phyloP scores from a whole-genome alignment of 2,797 vertebrate genomes.

The Diceros bicornis region DNA sequence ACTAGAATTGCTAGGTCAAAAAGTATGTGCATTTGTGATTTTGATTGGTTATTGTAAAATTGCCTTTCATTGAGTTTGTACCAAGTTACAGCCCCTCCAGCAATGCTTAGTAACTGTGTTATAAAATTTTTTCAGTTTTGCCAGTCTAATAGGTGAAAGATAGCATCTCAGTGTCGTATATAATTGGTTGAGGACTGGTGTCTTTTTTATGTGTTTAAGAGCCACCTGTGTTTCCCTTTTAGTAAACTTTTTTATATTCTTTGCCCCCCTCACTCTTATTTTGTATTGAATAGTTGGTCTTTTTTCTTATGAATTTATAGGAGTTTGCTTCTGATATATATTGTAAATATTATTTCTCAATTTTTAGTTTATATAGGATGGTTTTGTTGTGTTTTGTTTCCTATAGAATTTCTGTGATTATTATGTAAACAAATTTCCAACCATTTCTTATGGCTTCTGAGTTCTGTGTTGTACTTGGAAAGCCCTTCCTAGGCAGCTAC shows the following conservation, averaged over 20 bases:
- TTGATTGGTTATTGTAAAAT: constrained; percentile 31
- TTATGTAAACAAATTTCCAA: constrained; percentile 8
- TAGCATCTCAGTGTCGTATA: background rate
- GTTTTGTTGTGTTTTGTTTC: background rate
- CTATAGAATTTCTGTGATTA: background rate
- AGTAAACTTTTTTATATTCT: background rate
- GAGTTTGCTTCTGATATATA: background rate
- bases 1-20: background rate
- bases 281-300: background rate
- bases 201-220: background rate
- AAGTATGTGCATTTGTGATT: background rate
- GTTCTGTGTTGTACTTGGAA: background rate
- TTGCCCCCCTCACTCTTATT: background rate
- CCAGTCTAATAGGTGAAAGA: background rate
- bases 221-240: background rate
- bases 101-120: background rate
- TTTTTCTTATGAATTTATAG: background rate
- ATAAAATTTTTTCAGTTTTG: background rate
- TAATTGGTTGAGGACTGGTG: background rate
- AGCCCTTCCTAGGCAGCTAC: background rate
- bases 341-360: background rate
- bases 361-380: background rate
- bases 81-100: background rate
- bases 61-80: background rate
- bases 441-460: background rate